These are phyloP conservation scores for Cacajao melanocephalus DNA, from an alignment of 2,797 vertebrate species.

Conservation along the genomic window DNA sequence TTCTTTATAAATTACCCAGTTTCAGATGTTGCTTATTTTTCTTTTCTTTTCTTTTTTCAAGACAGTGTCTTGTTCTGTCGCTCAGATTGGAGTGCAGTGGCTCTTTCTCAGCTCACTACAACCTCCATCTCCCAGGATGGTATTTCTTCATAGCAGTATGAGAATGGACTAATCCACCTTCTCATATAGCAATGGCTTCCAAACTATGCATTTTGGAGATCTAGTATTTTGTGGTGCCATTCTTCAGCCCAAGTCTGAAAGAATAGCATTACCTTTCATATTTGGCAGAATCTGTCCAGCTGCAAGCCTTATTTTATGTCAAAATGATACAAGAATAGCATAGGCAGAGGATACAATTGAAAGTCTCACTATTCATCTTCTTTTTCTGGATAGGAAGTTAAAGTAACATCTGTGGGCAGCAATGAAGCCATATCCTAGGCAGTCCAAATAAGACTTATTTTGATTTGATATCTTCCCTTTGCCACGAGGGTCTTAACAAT, in stretches of 20 bases:
- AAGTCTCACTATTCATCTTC: not conserved
- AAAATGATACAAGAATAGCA: not conserved
- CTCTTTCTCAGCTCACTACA: not conserved
- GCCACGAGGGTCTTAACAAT: not conserved
- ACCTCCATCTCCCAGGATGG: not conserved
- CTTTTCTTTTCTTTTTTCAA: not conserved
- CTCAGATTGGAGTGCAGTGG: not conserved
- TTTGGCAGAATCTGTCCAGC: not conserved
- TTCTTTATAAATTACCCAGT: not conserved
- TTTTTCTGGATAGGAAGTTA: not conserved
- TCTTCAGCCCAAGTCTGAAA: not conserved
- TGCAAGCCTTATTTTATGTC: constrained; percentile 10
- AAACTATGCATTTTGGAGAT: not conserved
- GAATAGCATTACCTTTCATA: not conserved
- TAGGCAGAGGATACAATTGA: not conserved
- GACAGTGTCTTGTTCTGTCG: not conserved
- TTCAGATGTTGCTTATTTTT: not conserved
- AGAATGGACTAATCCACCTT: not conserved
- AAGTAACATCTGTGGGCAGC: not conserved
- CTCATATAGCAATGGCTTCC: not conserved
- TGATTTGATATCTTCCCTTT: not conserved
- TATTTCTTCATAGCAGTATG: not conserved
- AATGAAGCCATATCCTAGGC: not conserved
- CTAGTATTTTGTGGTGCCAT: not conserved
- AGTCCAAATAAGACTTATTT: not conserved